Percentiles rank a stretch among this genome's conserved stretches.
Conservation (phyloP, 1,140 invertebrate species). For the Sipha flava region DNA sequence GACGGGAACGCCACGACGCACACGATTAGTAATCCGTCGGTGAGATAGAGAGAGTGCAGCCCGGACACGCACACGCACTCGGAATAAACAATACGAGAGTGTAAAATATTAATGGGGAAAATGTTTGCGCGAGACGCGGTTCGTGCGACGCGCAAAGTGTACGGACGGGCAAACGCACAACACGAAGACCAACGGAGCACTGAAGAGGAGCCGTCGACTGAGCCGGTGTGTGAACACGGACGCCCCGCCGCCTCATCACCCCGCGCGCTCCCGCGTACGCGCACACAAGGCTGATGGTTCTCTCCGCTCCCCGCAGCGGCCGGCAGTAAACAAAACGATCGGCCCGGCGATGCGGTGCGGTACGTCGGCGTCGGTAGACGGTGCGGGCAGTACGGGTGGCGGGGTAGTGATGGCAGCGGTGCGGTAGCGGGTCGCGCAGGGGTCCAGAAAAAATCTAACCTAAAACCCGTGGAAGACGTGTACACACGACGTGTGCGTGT, state of each 20-base stretch:
- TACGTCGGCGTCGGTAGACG: background rate
- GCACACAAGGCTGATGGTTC: slow-evolving; percentile 9
- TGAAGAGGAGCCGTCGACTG: slow-evolving; percentile 31
- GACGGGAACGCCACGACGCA: too few species aligned
- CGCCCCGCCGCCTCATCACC: slow-evolving; percentile 24
- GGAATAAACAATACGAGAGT: background rate
- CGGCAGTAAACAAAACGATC: slow-evolving; percentile 24
- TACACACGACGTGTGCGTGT: background rate
- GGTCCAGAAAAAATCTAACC: slow-evolving; percentile 34
- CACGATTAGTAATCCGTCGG: too few species aligned
- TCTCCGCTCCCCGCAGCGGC: background rate
- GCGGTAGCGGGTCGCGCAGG: slow-evolving; percentile 10
- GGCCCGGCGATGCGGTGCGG: background rate
- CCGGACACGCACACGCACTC: background rate
- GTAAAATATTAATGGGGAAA: background rate
- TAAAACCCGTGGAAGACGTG: slow-evolving; percentile 31
- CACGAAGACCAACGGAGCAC: slow-evolving; percentile 26
- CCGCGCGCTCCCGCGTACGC: background rate
- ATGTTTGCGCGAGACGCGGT: background rate
- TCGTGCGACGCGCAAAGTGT: background rate
- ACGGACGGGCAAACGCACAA: slow-evolving; percentile 1
- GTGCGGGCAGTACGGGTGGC: background rate
- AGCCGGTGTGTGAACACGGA: slow-evolving; percentile 27
- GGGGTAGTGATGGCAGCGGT: too few species aligned
- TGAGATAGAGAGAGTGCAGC: too few species aligned